phyloP scores from a whole-genome alignment of 2,113 vertebrate genomes.

The Hydropotes inermis region DNA sequence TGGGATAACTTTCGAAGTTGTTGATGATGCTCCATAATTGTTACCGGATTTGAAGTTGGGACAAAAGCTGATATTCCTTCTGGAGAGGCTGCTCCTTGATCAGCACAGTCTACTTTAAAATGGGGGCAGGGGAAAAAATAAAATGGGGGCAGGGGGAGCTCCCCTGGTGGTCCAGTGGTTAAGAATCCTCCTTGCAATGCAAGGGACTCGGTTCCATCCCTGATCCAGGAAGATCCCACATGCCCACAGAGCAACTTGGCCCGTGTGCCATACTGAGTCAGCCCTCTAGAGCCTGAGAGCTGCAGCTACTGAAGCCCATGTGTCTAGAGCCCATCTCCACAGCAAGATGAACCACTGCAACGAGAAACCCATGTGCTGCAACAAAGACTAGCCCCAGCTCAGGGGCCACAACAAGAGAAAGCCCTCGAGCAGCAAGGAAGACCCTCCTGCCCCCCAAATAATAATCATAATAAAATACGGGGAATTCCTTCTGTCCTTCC shows the following conservation, averaged over 20 bases:
- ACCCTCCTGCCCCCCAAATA: not conserved
- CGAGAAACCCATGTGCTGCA: rapidly evolving
- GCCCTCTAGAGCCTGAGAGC: not conserved
- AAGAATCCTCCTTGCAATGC: not conserved
- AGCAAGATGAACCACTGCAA: not conserved
- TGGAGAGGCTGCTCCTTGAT: not conserved
- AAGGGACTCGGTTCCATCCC: not conserved
- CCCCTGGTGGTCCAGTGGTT: not conserved
- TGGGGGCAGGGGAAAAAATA: not conserved
- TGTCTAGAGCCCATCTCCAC: not conserved
- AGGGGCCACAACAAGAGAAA: not conserved
- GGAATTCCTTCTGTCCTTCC: not conserved
- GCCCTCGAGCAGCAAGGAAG: not conserved
- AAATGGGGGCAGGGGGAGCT: not conserved
- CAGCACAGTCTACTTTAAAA: not conserved
- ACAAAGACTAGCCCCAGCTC: not conserved
- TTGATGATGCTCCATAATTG: not conserved
- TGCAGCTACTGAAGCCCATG: not conserved
- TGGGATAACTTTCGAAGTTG: not conserved
- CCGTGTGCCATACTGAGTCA: not conserved
- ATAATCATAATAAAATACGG: not conserved
- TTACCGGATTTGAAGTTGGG: not conserved
- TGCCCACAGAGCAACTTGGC: not conserved
- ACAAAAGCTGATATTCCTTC: not conserved
- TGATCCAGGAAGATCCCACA: not conserved